phyloP scores from a whole-genome alignment of 2,113 vertebrate species.

The Ancistrus triradiatus region DNA sequence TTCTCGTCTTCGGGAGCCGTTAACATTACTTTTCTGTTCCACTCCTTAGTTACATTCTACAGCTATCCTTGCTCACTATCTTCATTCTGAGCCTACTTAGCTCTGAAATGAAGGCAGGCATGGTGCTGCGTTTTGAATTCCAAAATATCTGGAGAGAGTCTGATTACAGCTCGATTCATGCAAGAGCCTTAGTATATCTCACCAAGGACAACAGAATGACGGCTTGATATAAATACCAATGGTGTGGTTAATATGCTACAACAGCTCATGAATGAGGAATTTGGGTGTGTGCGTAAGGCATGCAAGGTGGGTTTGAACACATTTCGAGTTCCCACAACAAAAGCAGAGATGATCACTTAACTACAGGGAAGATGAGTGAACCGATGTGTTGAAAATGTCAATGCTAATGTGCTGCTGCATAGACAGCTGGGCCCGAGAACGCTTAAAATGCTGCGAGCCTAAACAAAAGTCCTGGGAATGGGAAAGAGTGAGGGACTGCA shows the following conservation, averaged over 20 bases:
- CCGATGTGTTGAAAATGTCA: not conserved
- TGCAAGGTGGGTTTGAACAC: not conserved
- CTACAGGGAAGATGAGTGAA: conserved; percentile 3
- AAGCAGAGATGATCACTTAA: not conserved
- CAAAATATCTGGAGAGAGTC: not conserved
- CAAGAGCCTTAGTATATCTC: not conserved
- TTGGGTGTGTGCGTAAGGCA: not conserved
- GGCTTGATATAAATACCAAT: not conserved
- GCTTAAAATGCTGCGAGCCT: no score
- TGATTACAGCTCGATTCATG: conserved; percentile 1
- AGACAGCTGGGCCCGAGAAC: no score
- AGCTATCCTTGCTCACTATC: not conserved
- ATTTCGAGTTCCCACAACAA: not conserved
- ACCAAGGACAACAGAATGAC: conserved; percentile 4
- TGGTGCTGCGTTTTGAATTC: not conserved
- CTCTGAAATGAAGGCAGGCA: not conserved
- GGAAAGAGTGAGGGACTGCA: no score
- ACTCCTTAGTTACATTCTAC: no score
- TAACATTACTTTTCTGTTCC: no score
- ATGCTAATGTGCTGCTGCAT: conserved; percentile 2
- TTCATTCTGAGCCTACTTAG: not conserved
- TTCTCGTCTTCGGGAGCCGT: no score
- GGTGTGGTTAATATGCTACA: conserved; percentile 2
- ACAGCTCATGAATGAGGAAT: not conserved
- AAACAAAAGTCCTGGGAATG: not conserved